These are phyloP conservation scores for Opisthocomus hoazin DNA, from an alignment of 2,113 vertebrate genomes.

Conservation along the genomic window DNA sequence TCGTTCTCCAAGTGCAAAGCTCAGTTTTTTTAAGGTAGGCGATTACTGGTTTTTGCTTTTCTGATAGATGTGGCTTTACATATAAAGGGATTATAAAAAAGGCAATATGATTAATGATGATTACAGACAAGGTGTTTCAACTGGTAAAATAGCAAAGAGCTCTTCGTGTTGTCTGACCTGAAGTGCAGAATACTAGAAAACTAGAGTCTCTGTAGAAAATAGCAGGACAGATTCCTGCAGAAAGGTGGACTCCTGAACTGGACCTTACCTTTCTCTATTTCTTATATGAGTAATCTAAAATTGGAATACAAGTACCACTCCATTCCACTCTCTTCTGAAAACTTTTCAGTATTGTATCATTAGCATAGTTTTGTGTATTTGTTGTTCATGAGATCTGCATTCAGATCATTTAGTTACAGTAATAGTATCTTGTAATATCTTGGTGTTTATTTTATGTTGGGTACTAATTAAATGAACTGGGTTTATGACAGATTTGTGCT, in stretches of 20 bases:
- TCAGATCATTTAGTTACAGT: neutral
- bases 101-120: too few relatives aligned
- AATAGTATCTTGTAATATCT: neutral
- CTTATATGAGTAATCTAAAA: neutral
- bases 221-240: neutral
- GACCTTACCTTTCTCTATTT: neutral
- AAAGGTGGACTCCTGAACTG: neutral
- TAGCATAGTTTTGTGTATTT: neutral
- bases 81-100: neutral
- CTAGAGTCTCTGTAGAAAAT: neutral
- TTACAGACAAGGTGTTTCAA: neutral
- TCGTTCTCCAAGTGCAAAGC: neutral
- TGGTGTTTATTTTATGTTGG: neutral
- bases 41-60: neutral
- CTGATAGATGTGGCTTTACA: fast-evolving
- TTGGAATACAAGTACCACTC: neutral
- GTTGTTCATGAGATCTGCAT: neutral
- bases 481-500: neutral
- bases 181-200: neutral
- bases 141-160: neutral
- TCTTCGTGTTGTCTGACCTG: fast-evolving
- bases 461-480: neutral
- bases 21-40: neutral
- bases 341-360: neutral
- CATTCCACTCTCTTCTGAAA: neutral